Evolutionary conservation across 2,113 vertebrate genomes (phyloP), one percentile per base, ranked within the genome.

Genomic region (Hiodon alosoides): DNA sequence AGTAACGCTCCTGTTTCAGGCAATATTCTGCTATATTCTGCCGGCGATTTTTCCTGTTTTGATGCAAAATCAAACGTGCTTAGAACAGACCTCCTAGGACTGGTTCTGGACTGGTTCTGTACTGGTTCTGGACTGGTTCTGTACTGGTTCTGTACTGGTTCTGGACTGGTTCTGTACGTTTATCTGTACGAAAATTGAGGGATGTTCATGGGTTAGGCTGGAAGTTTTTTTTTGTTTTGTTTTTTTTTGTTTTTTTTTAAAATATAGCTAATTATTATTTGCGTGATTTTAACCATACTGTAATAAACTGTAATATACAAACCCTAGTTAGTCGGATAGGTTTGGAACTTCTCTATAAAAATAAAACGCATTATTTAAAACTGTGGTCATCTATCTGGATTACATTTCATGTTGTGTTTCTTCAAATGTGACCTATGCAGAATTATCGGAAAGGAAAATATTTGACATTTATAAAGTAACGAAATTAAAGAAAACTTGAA

Each of bases 211-310:
- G 71, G 13, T 16, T 14, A 50, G 58, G 57, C 16, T 47, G 71
- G 31, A 17, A 64, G n/a, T n/a, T 51, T 9, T 7, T 67, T 13
- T 58, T 4, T 47, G 46, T 71, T 72, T 47, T 71, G 69, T 73
- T 73, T 64, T 3, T n/a, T 51, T 60, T 17, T 47, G 16, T 17
- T 60, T 8, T 72, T 17, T 62, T n/a, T 13, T 55, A 10, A 57
- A 52, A 7, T 14, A 72, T 72, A 61, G 13, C 57, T 72, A 72
- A 72, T 50, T 60, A 16, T 61, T 60, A 48, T n/a, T 72, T 72
- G 46, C 47, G 31, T 61, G 3, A 72, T 52, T 72, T 61, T 55
- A 57, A 66, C 31, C 31, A 31, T 10, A 65, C 50, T 10, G 11
- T 60, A 72, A 57, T 55, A 17, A 66, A 55, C 17, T 16, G 31